Evolutionary conservation across 2,797 vertebrate genomes (phyloP), one percentile per base, ranked within the genome.

Genomic region (Dendrocincla tyrannina): DNA sequence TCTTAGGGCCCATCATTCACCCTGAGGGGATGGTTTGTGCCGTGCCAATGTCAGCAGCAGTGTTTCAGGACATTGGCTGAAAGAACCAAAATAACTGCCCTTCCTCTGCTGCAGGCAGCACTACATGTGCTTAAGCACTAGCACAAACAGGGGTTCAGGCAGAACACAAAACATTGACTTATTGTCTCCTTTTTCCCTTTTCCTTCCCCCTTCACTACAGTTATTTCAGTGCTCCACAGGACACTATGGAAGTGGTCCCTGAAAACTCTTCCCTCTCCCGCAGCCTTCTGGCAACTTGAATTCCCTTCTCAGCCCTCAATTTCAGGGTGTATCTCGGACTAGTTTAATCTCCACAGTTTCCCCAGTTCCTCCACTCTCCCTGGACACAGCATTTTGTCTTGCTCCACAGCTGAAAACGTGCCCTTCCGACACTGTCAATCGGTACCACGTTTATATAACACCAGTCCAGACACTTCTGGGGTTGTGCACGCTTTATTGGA

Each of bases 381-480:
- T 44, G 69, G n/a, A 6, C 32, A 35, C 17, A 20, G 30, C 55
- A 22, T 2, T 0, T 1, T 49, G 60, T 70, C n/a, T 41, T 33
- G 52, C 42, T 28, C 25, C 62, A 16, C 27, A 27, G 15, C 53
- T 74, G 56, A 6, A n/a, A 53, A 47, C 0, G 6, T 27, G 70
- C 37, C 62, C n/a, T 78, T n/a, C 44, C 62, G 25, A 2, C 1
- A 1, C 8, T 3, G 0, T 0, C 0, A 0, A 16, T 59, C 39
- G 1, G 4, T 11, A 1, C 50, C 2, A 25, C 25, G 4, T 85
- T 69, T 55, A 50, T 20, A 33, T 53, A 56, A 64, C 68, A 14
- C 10, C 66, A 42, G 33, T 1, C 24, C 44, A 55, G 47, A 37
- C 32, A 1, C 52, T 42, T 37, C 35, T 1, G 3, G 42, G 32